These are phyloP conservation scores for Rhinichthys osculus DNA, from an alignment of 2,797 vertebrate genomes.

Conservation along the genomic window DNA sequence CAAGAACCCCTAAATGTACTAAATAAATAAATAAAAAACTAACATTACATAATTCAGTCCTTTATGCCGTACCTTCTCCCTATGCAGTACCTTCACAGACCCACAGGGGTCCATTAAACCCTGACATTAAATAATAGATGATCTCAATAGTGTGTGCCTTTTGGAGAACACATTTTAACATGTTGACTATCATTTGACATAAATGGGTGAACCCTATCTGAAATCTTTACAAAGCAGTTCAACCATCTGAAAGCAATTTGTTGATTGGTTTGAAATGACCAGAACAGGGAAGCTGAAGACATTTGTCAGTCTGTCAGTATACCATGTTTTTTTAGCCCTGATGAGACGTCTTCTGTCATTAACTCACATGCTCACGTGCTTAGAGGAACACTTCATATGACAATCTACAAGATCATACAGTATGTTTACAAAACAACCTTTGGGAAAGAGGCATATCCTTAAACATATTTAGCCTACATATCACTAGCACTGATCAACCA, in stretches of 20 bases:
- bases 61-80: not conserved
- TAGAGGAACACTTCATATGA: slow-evolving; percentile 82
- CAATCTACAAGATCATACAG: slow-evolving; percentile 78
- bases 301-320: slow-evolving; percentile 6
- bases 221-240: not conserved
- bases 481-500: slow-evolving; percentile 33
- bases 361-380: slow-evolving; percentile 76
- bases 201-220: not conserved
- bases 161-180: slow-evolving; percentile 44
- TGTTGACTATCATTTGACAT: not conserved
- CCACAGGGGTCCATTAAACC: slow-evolving; percentile 36
- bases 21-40: not conserved
- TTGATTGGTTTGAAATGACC: not conserved
- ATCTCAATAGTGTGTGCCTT: slow-evolving; percentile 60
- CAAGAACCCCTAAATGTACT: not conserved
- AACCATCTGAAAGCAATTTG: not conserved
- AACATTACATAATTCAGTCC: no score
- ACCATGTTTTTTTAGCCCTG: slow-evolving; percentile 69
- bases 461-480: slow-evolving; percentile 55
- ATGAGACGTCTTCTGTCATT: slow-evolving; percentile 84
- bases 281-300: slow-evolving; percentile 34
- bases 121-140: slow-evolving; percentile 61
- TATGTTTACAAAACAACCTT: not conserved
- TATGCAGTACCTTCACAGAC: not conserved
- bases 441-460: slow-evolving; percentile 59